Evolutionary conservation across 2,888 invertebrate species (phyloP).

Genomic region (Zaprionus lineosus): DNA sequence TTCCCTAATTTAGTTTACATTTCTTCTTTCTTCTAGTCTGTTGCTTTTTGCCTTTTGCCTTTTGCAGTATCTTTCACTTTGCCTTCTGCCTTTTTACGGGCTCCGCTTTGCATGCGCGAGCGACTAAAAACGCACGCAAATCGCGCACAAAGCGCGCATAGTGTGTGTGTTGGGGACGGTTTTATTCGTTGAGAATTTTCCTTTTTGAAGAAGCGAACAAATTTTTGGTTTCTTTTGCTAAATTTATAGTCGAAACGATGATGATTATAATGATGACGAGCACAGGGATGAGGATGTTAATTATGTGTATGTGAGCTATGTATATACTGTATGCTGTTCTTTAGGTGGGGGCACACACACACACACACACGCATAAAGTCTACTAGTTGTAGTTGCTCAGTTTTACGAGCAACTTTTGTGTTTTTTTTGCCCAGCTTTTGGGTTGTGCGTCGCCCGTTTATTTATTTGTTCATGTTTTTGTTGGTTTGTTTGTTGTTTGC

Average conservation of each 20-base stretch:
- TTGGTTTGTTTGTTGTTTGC: slow-evolving; percentile 63
- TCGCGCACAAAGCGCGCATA: slow-evolving; percentile 29
- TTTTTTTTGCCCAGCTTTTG: slow-evolving; percentile 16
- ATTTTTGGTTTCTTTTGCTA: slow-evolving; percentile 43
- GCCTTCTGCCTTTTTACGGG: neutral
- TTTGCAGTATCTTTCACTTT: slow-evolving; percentile 23
- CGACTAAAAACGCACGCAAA: slow-evolving; percentile 22
- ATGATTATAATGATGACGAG: slow-evolving; percentile 3
- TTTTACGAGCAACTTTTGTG: slow-evolving; percentile 25
- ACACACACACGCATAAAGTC: neutral
- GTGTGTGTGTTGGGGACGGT: slow-evolving; percentile 30
- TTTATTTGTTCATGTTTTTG: slow-evolving; percentile 39
- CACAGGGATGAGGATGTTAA: slow-evolving; percentile 1
- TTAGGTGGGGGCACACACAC: neutral
- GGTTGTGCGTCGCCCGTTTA: slow-evolving; percentile 29
- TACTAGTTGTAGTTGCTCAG: slow-evolving; percentile 31
- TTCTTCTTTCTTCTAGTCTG: slow-evolving; percentile 30
- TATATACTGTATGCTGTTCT: neutral
- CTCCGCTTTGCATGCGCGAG: neutral
- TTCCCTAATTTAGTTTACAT: slow-evolving; percentile 69
- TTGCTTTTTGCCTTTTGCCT: neutral
- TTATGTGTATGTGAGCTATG: slow-evolving; percentile 7
- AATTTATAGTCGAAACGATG: slow-evolving; percentile 60
- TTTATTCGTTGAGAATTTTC: slow-evolving; percentile 14
- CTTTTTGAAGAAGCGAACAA: slow-evolving; percentile 14